Conservation (phyloP, 1,140 invertebrate species). For the Drosophila lacertosa region DNA sequence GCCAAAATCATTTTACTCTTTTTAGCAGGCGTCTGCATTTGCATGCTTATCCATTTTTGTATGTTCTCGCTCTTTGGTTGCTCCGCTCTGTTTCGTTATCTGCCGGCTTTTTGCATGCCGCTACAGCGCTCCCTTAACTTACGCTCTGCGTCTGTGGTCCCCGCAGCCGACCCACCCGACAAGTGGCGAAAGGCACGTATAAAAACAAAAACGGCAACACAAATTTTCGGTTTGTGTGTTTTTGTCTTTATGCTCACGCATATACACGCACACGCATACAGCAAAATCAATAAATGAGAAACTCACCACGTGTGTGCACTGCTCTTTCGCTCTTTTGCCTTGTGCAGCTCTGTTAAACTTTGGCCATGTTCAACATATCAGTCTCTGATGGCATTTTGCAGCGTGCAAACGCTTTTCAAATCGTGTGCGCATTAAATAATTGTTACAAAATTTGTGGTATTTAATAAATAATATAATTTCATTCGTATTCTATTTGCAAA, state of each 20-base stretch:
- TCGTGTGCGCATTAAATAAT: slow-evolving; percentile 15
- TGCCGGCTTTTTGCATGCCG: slow-evolving; percentile 64
- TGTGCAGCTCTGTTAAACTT: slow-evolving; percentile 26
- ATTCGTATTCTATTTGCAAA: slow-evolving; percentile 4
- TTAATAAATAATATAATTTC: slow-evolving; percentile 40
- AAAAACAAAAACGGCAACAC: slow-evolving; percentile 49
- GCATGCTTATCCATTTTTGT: slow-evolving; percentile 17
- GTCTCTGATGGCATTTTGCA: slow-evolving; percentile 75
- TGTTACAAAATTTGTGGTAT: slow-evolving; percentile 43
- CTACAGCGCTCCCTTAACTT: slow-evolving; percentile 15
- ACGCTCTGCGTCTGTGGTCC: neutral
- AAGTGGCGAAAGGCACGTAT: slow-evolving; percentile 18
- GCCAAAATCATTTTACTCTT: slow-evolving; percentile 54
- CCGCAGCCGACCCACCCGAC: neutral
- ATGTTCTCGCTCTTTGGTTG: slow-evolving; percentile 29
- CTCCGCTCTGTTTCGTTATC: slow-evolving; percentile 24
- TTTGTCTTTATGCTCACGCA: slow-evolving; percentile 40
- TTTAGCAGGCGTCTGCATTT: slow-evolving; percentile 20
- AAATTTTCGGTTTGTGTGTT: slow-evolving; percentile 50
- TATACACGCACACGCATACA: slow-evolving; percentile 24
- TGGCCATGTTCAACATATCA: slow-evolving; percentile 27
- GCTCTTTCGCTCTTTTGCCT: neutral
- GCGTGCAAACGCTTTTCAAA: slow-evolving; percentile 45
- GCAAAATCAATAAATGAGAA: slow-evolving; percentile 71
- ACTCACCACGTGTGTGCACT: slow-evolving; percentile 48